These are phyloP conservation scores for Isurus oxyrinchus DNA, from an alignment of 2,113 vertebrate species.

Conservation along the genomic window DNA sequence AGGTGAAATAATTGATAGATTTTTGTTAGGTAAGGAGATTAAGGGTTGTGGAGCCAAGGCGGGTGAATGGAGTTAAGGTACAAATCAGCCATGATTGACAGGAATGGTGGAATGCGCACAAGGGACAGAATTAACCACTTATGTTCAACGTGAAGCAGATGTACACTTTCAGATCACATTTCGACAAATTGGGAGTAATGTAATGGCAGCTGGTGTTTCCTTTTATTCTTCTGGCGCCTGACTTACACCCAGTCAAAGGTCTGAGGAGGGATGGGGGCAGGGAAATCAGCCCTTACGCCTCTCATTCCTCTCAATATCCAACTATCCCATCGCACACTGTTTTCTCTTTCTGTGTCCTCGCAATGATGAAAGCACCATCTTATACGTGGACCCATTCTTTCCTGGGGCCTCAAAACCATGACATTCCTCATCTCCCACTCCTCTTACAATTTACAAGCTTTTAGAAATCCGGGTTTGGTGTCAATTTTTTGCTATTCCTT, in stretches of 20 bases:
- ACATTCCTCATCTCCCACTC: not conserved
- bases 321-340: not conserved
- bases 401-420: not conserved
- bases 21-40: not conserved
- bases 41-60: not conserved
- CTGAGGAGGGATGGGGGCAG: no score
- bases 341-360: not conserved
- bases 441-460: not conserved
- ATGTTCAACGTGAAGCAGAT: not conserved
- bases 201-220: not conserved
- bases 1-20: no score
- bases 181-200: not conserved
- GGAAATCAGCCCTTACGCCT: no score
- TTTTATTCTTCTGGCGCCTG: not conserved
- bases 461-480: not conserved
- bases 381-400: not conserved
- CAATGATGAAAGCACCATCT: not conserved
- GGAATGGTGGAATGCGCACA: not conserved
- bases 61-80: not conserved
- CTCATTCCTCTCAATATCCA: not conserved
- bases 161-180: not conserved
- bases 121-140: not conserved
- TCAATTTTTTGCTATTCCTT: not conserved
- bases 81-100: not conserved
- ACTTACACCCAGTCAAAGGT: not conserved